Conservation (phyloP, 1,140 invertebrate genomes). For the Leptinotarsa texana region DNA sequence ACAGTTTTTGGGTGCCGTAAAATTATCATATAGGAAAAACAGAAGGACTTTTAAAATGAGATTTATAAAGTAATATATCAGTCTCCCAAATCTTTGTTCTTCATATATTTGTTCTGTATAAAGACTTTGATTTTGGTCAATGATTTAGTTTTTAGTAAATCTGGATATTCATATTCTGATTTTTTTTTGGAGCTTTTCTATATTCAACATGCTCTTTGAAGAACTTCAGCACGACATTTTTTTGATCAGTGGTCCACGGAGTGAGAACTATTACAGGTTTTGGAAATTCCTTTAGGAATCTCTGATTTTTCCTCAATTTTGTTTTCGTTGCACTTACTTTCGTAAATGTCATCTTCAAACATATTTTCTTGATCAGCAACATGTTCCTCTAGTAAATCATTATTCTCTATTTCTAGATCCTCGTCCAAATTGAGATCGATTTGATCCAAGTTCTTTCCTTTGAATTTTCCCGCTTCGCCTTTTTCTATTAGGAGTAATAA, state of each 20-base stretch:
- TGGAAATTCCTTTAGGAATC: too few relatives aligned
- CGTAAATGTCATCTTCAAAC: neutral
- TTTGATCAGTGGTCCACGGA: neutral
- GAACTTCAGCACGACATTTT: neutral
- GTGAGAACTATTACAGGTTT: neutral
- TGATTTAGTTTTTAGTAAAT: too few relatives aligned
- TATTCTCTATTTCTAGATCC: slow-evolving; percentile 20
- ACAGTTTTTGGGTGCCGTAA: too few relatives aligned
- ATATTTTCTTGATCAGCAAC: too few relatives aligned
- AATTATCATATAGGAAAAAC: too few relatives aligned
- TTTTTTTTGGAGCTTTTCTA: too few relatives aligned
- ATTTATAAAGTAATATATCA: too few relatives aligned
- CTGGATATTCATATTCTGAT: too few relatives aligned
- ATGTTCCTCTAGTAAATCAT: neutral
- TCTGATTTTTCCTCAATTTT: neutral
- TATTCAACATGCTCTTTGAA: slow-evolving; percentile 7
- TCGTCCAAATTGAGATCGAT: slow-evolving; percentile 49
- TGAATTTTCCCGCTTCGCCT: slow-evolving; percentile 45
- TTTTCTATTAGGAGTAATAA: slow-evolving; percentile 52
- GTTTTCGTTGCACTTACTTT: neutral
- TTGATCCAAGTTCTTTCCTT: slow-evolving; percentile 50
- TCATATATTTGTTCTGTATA: too few relatives aligned
- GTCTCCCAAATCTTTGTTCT: too few relatives aligned
- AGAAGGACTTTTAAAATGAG: too few relatives aligned
- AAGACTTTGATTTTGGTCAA: too few relatives aligned